These are phyloP conservation scores for Drosophila limbata DNA, from an alignment of 2,888 invertebrate species.

Conservation along the genomic window DNA sequence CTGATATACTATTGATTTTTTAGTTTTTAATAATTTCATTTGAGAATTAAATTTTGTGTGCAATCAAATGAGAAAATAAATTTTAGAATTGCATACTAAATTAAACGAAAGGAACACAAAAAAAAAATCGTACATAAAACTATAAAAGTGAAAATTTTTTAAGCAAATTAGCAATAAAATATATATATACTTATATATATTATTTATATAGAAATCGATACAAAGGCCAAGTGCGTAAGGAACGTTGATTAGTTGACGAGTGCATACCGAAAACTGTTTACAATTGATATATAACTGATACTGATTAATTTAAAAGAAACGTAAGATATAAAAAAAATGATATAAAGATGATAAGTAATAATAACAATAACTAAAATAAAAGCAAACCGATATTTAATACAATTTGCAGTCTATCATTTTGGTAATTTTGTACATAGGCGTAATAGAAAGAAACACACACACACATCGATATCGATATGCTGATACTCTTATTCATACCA, in stretches of 20 bases:
- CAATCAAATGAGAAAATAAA: constrained; percentile 15
- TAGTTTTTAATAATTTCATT: constrained; percentile 9
- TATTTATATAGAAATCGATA: constrained; percentile 43
- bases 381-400: constrained; percentile 76
- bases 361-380: constrained; percentile 76
- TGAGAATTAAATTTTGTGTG: constrained; percentile 13
- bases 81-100: constrained; percentile 39
- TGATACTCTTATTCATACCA: neutral
- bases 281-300: constrained; percentile 64
- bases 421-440: constrained; percentile 19
- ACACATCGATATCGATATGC: constrained; percentile 8
- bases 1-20: constrained; percentile 3
- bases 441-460: constrained; percentile 28
- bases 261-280: constrained; percentile 65
- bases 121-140: constrained; percentile 43
- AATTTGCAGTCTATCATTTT: constrained; percentile 62
- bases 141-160: constrained; percentile 68
- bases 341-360: constrained; percentile 57
- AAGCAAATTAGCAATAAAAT: constrained; percentile 67
- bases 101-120: constrained; percentile 41
- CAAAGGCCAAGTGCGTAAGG: constrained; percentile 52
- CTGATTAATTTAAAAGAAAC: constrained; percentile 43
- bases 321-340: constrained; percentile 29
- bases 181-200: constrained; percentile 42
- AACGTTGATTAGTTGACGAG: constrained; percentile 54